phyloP scores from a whole-genome alignment of 2,888 invertebrate genomes.

The Callosobruchus maculatus region DNA sequence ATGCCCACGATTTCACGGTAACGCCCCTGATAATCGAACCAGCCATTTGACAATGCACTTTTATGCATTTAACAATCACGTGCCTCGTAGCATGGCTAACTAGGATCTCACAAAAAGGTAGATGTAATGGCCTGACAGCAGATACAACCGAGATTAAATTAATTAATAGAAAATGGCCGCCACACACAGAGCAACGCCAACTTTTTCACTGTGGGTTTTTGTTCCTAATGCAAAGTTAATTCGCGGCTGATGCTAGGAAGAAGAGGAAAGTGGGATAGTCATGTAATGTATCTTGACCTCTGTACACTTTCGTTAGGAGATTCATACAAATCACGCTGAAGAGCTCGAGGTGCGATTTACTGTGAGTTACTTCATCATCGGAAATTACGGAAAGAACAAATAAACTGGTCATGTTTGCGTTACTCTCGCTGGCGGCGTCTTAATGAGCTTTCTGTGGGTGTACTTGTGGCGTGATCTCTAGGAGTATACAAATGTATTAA shows the following conservation, averaged over 20 bases:
- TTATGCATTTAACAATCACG: slow-evolving; percentile 18
- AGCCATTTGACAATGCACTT: slow-evolving; percentile 5
- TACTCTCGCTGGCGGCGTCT: too few species aligned
- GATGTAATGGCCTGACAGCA: slow-evolving; percentile 17
- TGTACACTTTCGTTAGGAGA: not conserved
- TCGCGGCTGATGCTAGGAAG: not conserved
- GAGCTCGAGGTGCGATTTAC: not conserved
- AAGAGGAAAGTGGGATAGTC: not conserved
- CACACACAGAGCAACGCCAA: slow-evolving; percentile 16
- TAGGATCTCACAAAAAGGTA: slow-evolving; percentile 21
- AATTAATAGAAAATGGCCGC: slow-evolving; percentile 20
- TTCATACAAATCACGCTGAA: not conserved
- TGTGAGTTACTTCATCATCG: not conserved
- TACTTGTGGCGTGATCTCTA: too few species aligned
- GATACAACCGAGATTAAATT: slow-evolving; percentile 21
- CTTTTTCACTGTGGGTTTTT: slow-evolving; percentile 2
- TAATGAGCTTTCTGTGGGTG: too few species aligned
- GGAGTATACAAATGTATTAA: too few species aligned
- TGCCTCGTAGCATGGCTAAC: slow-evolving; percentile 24
- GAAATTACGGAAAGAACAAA: too few species aligned
- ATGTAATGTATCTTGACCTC: not conserved
- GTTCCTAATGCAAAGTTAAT: not conserved
- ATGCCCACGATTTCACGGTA: too few species aligned
- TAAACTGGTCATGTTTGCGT: too few species aligned
- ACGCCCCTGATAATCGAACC: not conserved